These are phyloP conservation scores for Darevskia mixta DNA, from an alignment of 2,797 vertebrate species.

Conservation along the genomic window DNA sequence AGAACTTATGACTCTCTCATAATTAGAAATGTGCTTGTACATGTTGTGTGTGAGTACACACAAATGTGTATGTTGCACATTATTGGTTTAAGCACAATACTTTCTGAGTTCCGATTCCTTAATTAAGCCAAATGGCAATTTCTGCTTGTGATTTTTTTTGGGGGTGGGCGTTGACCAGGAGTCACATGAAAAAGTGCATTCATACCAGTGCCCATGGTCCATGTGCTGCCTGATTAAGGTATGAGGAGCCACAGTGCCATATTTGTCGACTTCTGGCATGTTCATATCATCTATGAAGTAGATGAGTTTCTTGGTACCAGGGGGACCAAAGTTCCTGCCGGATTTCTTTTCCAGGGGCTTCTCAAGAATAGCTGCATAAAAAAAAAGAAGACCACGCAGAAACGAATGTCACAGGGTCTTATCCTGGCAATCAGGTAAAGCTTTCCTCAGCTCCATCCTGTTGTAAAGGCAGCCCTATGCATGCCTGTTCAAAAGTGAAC, in stretches of 20 bases:
- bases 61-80: neutral
- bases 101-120: neutral
- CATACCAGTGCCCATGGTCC: conserved; percentile 85
- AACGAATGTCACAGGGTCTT: neutral
- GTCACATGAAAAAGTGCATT: rapidly evolving
- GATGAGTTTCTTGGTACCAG: conserved; percentile 76
- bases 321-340: conserved; percentile 74
- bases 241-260: conserved; percentile 83
- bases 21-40: neutral
- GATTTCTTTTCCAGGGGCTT: conserved; percentile 83
- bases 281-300: conserved; percentile 84
- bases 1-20: neutral
- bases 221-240: conserved; percentile 86
- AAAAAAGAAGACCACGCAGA: rapidly evolving
- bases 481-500: neutral
- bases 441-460: neutral
- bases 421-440: neutral
- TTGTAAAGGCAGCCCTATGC: neutral
- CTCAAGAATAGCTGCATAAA: conserved; percentile 71
- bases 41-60: neutral
- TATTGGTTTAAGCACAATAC: neutral
- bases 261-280: conserved; percentile 84
- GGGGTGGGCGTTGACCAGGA: neutral
- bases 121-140: neutral
- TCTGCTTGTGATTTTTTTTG: neutral